Evolutionary conservation across 1,140 invertebrate genomes (phyloP), one percentile per base, ranked within the genome.

Genomic region (Sarcophaga peregrina): DNA sequence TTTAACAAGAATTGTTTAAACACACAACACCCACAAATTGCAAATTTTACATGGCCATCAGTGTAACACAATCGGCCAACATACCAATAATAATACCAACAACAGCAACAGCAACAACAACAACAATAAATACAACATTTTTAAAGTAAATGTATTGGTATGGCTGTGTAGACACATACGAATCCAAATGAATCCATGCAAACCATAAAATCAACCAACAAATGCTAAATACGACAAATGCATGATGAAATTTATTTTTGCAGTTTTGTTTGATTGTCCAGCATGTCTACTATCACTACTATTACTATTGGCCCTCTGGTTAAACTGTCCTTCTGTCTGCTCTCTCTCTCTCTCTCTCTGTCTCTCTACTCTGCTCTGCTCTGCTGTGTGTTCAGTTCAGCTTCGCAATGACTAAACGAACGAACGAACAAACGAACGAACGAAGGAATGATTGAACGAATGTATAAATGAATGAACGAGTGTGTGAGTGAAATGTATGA

Each of bases 261-360:
- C 52, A 58, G 52, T 58, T 58, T 58, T 58, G 52, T 58, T 58
- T 58, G 52, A 58, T 58, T 58, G 52, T 58, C 52, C 52, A 58
- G 52, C 52, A 58, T 58, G 52, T 58, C 52, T 58, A 58, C 52
- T 58, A 15, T 15, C 52, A 10, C n/a, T 11, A 13, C n/a, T n/a
- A n/a, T n/a, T 13, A 58, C 52, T 58, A 15, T 15, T 54, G 52
- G 52, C 52, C 52, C 52, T 8, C 52, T 58, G 52, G 52, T 58
- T 58, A 58, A 58, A 58, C 9, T 58, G 52, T 58, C 52, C n/a
- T n/a, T n/a, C n/a, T n/a, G n/a, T n/a, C n/a, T 58, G 52, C 52
- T n/a, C n/a, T n/a, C n/a, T n/a, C n/a, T n/a, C n/a, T n/a, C n/a
- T n/a, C n/a, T n/a, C n/a, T n/a, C n/a, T n/a, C n/a, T n/a, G n/a